Conservation (phyloP, 1,140 invertebrate species). For the Cydia strobilella region DNA sequence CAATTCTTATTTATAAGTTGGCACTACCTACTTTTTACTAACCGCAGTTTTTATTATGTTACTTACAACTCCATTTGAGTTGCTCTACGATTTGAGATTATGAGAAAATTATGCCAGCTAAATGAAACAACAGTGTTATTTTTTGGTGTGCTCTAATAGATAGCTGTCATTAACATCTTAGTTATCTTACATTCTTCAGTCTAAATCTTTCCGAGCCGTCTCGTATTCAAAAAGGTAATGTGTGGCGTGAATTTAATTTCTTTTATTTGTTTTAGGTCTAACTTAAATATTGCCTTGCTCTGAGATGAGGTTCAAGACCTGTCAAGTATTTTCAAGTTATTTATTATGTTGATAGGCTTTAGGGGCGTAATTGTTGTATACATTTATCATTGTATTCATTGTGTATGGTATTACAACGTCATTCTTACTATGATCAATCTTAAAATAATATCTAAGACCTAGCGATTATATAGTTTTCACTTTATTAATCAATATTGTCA, state of each 20-base stretch:
- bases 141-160: constrained; percentile 26
- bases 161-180: constrained; percentile 26
- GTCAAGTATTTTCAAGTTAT: background rate
- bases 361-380: background rate
- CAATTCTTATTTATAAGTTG: constrained; percentile 18
- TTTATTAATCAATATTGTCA: too few relatives aligned
- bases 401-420: too few relatives aligned
- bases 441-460: too few relatives aligned
- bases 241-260: constrained; percentile 5
- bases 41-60: constrained; percentile 26
- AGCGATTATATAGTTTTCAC: too few relatives aligned
- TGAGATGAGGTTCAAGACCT: background rate
- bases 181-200: background rate
- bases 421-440: too few relatives aligned
- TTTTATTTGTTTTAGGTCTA: constrained; percentile 18
- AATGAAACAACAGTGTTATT: constrained; percentile 21
- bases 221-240: constrained; percentile 1
- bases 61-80: constrained; percentile 24
- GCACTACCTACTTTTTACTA: constrained; percentile 20
- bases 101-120: constrained; percentile 24
- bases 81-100: constrained; percentile 19
- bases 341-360: too few relatives aligned
- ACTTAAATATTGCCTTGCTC: constrained; percentile 14
- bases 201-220: background rate
- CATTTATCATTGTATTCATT: too few relatives aligned